A percentile compares a stretch with the other conserved stretches of the same genome.
Evolutionary conservation across 2,888 invertebrate genomes (phyloP).

Genomic region (Ophonus ardosiacus): DNA sequence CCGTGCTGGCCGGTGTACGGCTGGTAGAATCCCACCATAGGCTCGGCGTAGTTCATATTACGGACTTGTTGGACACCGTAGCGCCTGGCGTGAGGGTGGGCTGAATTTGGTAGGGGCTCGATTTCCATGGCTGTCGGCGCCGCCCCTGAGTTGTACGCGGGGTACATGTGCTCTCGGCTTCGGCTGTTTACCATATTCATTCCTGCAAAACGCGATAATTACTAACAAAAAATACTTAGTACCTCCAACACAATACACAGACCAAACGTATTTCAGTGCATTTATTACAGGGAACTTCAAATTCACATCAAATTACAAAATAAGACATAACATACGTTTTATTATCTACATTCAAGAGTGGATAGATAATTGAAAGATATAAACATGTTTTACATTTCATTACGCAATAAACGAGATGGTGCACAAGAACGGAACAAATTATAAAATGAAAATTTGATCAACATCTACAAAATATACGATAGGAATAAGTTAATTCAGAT

Average conservation of each 20-base stretch:
- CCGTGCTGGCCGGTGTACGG: constrained; percentile 72
- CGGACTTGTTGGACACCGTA: constrained; percentile 63
- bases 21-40: constrained; percentile 73
- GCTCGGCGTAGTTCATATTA: constrained; percentile 74
- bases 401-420: neutral
- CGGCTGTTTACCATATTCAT: constrained; percentile 76
- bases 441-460: too few relatives aligned
- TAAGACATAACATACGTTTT: neutral
- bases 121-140: constrained; percentile 85
- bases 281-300: neutral
- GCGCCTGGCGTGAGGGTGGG: constrained; percentile 71
- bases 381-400: neutral
- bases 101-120: constrained; percentile 79
- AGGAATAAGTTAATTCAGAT: too few relatives aligned
- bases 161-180: constrained; percentile 72
- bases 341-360: neutral
- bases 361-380: neutral
- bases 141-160: constrained; percentile 70
- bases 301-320: neutral
- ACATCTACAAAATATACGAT: too few relatives aligned
- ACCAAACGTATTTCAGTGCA: neutral
- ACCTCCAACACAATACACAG: neutral
- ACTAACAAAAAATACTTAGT: neutral
- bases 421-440: too few relatives aligned
- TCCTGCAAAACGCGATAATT: constrained; percentile 71